Evolutionary conservation across 2,888 invertebrate genomes (phyloP), one percentile per base, ranked within the genome.

Genomic region (Synanthedon andrenaeformis): DNA sequence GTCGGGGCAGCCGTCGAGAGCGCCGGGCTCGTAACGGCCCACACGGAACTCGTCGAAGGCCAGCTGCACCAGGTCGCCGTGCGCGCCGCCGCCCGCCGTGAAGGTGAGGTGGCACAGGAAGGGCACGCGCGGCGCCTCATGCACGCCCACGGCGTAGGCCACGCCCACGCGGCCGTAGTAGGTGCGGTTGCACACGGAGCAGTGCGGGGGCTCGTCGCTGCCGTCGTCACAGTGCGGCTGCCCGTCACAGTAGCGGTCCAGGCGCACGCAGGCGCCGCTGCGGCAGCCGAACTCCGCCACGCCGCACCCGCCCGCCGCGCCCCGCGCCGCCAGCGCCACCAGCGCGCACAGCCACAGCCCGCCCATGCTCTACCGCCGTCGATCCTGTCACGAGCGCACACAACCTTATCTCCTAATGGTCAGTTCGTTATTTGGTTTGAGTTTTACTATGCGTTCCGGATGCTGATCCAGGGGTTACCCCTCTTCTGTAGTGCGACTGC

Each of bases 71-170:
- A 96, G 91, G 81, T 96, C 96, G 56, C 96, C 96, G 82, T 94
- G 94, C 67, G 92, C 92, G 71, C 92, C 93, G 61, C 96, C 96
- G 72, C 94, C 95, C 71, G 96, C 96, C 67, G 96, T 95, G 87
- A 96, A 96, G 63, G 96, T 96, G 69, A 97, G 90, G 82, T 95
- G 95, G 81, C 96, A 96, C 59, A 95, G 90, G 82, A 95, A 96
- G 42, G 96, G 96, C 68, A 95, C 90, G 64, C 94, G 91, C 67
- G 92, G 92, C 53, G 94, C 92, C 65, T 92, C 91, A 64, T 92
- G 90, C 71, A 96, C 91, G 64, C 90, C 91, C 76, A 96, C 87
- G 67, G 92, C 91, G 88, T 94, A 95, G 53, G 93, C 94, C 70
- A 92, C 91, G 63, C 95, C 95, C 63, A 93, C 92, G 71, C 93